Conservation (phyloP, 2,888 invertebrate species). For the Nephrotoma guestfalica region DNA sequence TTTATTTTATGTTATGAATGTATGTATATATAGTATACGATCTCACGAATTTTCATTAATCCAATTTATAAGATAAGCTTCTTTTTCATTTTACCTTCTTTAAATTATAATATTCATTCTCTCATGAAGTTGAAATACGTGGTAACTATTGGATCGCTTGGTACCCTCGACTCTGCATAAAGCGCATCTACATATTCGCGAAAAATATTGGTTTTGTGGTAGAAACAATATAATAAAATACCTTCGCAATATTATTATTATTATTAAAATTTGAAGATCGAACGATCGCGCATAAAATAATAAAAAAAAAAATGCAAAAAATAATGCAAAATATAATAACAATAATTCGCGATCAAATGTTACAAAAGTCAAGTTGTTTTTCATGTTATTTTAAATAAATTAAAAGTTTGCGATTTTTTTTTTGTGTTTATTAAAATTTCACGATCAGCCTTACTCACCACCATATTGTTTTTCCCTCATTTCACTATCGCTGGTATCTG, state of each 20-base stretch:
- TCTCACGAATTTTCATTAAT: slow-evolving; percentile 12
- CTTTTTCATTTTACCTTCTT: neutral
- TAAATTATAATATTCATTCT: neutral
- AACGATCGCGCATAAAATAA: neutral
- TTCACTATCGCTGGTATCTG: slow-evolving; percentile 7
- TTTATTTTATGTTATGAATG: neutral
- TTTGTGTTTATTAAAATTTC: neutral
- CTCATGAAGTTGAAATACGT: neutral
- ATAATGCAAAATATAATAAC: slow-evolving; percentile 2
- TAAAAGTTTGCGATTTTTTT: neutral
- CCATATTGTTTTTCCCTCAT: slow-evolving; percentile 8
- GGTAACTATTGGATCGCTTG: neutral
- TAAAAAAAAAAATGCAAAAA: neutral
- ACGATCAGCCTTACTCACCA: slow-evolving; percentile 7
- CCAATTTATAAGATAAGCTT: slow-evolving; percentile 11
- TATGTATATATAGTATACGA: slow-evolving; percentile 4
- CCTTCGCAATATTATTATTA: neutral
- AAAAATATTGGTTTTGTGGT: neutral
- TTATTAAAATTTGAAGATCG: slow-evolving; percentile 1
- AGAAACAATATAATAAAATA: neutral
- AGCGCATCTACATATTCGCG: neutral
- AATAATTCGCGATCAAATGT: slow-evolving; percentile 1
- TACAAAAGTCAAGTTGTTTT: neutral
- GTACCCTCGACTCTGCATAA: neutral
- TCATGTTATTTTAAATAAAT: slow-evolving; percentile 1